Percentiles rank a stretch among this genome's conserved stretches.
Evolutionary conservation across 1,140 invertebrate genomes (phyloP).

Genomic region (Aphis craccivora): DNA sequence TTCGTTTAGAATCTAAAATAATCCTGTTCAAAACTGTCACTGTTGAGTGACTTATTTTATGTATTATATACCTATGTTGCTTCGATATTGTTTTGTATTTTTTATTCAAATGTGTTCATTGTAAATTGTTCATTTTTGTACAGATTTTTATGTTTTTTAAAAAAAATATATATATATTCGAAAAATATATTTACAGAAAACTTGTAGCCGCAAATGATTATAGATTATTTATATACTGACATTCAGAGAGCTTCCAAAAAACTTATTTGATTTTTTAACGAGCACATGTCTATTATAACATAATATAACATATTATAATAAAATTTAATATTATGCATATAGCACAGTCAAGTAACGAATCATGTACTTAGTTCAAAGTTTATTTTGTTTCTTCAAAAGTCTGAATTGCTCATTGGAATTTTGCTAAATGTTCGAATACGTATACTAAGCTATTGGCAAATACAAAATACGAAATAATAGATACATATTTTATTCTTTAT

Average conservation of each 20-base stretch:
- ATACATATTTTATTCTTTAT: too few relatives aligned
- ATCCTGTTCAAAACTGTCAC: too few relatives aligned
- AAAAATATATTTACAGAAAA: background rate
- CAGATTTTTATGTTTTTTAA: too few relatives aligned
- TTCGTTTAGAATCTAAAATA: too few relatives aligned
- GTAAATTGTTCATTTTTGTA: too few relatives aligned
- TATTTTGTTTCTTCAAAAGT: background rate
- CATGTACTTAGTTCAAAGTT: background rate
- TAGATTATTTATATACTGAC: background rate
- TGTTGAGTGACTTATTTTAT: too few relatives aligned
- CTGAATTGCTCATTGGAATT: background rate
- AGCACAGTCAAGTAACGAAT: background rate
- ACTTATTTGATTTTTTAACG: background rate
- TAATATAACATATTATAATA: background rate
- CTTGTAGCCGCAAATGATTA: background rate
- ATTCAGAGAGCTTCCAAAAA: background rate
- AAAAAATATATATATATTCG: too few relatives aligned
- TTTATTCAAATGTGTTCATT: too few relatives aligned
- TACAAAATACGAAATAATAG: background rate
- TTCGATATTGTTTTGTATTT: too few relatives aligned
- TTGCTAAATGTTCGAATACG: background rate
- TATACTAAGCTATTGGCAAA: background rate
- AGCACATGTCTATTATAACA: background rate
- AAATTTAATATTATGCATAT: background rate
- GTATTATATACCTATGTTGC: too few relatives aligned